Evolutionary conservation across 2,113 vertebrate species (phyloP), one percentile per base, ranked within the genome.

Genomic region (Crotalus tigris): DNA sequence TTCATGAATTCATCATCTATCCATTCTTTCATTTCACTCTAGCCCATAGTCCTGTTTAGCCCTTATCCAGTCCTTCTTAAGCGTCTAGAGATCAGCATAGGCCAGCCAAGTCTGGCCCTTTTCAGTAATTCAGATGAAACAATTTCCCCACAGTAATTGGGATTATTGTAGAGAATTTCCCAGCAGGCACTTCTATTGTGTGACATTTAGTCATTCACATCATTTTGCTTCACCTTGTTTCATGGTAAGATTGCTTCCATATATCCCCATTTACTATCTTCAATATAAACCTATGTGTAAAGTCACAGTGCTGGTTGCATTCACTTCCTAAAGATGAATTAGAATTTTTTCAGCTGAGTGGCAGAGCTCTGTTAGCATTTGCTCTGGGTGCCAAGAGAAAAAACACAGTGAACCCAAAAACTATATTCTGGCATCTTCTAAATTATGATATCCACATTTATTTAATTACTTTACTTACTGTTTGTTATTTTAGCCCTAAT

Each of bases 401-500:
- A 81, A 81, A 81, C 33, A 81, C 33, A 21, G 33, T 39, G 69
- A 39, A 81, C n/a, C 8, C 7, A 39, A 81, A 81, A 21, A 39
- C 75, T 81, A 9, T 33, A 81, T 81, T 44, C 75, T 81, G 33
- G 33, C 17, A 21, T 39, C 75, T 81, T 81, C 75, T 81, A 81
- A 51, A 81, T 81, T 44, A 81, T 81, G 33, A 26, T 81, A 19
- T 53, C 51, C 64, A 91, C 21, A 91, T 54, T 53, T 23, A 69
- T 91, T 55, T 54, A 54, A 81, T 81, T 81, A 44, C n/a, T 39
- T 81, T 54, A 54, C 51, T 39, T 15, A 54, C 64, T 55, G 64
- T 81, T 91, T 91, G 33, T 24, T 54, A 91, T 61, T 89, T 91
- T 94, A 93, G 29, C 93, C 94, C 93, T 95, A 94, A 94, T 95